Conservation (phyloP, 2,888 invertebrate genomes). For the Crossocerus cetratus region DNA sequence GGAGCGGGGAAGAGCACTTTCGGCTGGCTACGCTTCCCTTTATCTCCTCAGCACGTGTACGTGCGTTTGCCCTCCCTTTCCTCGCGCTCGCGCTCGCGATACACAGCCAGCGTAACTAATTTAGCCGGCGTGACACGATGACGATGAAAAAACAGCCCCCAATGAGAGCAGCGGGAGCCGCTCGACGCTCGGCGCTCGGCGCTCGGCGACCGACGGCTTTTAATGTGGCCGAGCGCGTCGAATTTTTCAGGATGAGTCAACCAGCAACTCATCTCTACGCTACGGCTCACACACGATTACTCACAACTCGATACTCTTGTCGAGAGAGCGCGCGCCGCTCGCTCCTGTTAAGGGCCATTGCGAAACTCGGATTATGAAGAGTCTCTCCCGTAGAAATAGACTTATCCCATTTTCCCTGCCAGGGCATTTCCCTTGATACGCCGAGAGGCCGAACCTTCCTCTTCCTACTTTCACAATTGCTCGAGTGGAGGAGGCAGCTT, state of each 20-base stretch:
- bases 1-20: conserved; percentile 23
- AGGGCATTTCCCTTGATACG: no score
- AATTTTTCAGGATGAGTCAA: conserved; percentile 22
- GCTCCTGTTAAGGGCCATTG: no score
- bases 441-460: not conserved
- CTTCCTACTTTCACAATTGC: conserved; percentile 1
- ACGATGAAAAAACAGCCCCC: conserved; percentile 31
- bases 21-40: conserved; percentile 26
- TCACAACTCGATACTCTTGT: no score
- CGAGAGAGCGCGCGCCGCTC: no score
- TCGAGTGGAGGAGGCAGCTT: not conserved
- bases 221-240: conserved; percentile 38
- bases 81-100: conserved; percentile 21
- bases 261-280: not conserved
- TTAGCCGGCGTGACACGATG: conserved; percentile 48
- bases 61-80: not conserved
- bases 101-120: conserved; percentile 31
- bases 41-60: conserved; percentile 22
- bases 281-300: not conserved
- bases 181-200: no score
- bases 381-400: no score
- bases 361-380: no score
- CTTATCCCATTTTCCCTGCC: no score
- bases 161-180: conserved; percentile 16
- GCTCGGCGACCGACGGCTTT: conserved; percentile 22